Percentiles rank a stretch among this genome's conserved stretches.
These are phyloP conservation scores for Eudemis profundana DNA, from an alignment of 2,888 invertebrate species.

Conservation along the genomic window DNA sequence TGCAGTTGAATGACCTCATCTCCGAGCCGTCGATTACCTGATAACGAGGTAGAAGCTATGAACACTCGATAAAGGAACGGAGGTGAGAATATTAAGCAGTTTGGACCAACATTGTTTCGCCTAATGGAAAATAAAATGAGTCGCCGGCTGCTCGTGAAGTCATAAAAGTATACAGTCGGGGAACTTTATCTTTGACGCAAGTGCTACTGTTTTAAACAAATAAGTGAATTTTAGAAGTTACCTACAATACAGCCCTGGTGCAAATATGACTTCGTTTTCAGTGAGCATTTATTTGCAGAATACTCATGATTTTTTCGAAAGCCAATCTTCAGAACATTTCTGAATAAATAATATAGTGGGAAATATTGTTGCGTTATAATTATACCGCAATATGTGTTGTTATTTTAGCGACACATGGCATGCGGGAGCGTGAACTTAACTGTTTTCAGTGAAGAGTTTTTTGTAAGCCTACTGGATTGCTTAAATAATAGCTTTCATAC, in stretches of 20 bases:
- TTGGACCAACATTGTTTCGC: slow-evolving; percentile 42
- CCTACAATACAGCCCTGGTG: not conserved
- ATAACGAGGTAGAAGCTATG: slow-evolving; percentile 70
- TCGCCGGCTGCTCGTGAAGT: slow-evolving; percentile 17
- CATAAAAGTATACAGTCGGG: slow-evolving; percentile 15
- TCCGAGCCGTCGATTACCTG: slow-evolving; percentile 93
- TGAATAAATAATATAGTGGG: too few relatives aligned
- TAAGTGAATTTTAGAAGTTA: not conserved
- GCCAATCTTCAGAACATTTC: too few relatives aligned
- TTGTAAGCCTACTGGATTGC: too few relatives aligned
- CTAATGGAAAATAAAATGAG: slow-evolving; percentile 40
- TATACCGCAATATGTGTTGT: too few relatives aligned
- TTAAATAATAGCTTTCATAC: too few relatives aligned
- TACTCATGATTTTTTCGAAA: too few relatives aligned
- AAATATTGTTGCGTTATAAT: too few relatives aligned
- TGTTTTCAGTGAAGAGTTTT: too few relatives aligned
- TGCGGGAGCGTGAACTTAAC: too few relatives aligned
- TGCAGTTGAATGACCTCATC: slow-evolving; percentile 90
- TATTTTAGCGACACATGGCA: too few relatives aligned
- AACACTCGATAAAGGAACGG: slow-evolving; percentile 58
- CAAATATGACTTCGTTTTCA: not conserved
- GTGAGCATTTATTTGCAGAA: too few relatives aligned
- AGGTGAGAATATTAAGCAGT: slow-evolving; percentile 40
- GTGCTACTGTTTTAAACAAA: not conserved
- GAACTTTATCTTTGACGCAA: slow-evolving; percentile 8